phyloP scores from a whole-genome alignment of 2,888 invertebrate genomes.

The Lapara coniferarum region DNA sequence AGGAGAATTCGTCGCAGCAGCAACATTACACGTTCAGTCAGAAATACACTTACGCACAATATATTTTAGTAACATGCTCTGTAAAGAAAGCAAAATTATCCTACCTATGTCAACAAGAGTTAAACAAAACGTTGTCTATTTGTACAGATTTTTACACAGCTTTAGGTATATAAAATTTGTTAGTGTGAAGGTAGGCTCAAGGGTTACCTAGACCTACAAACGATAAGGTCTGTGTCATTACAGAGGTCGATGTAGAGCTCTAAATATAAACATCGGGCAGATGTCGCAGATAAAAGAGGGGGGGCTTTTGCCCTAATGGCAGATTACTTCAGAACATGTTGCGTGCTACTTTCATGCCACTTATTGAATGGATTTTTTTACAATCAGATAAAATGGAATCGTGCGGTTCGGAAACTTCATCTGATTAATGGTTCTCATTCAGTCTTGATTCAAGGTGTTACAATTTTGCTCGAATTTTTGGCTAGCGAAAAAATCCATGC shows the following conservation, averaged over 20 bases:
- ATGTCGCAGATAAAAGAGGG: slow-evolving; percentile 77
- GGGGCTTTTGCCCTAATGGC: slow-evolving; percentile 79
- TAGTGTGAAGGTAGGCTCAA: slow-evolving; percentile 43
- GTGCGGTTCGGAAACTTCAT: slow-evolving; percentile 35
- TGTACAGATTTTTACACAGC: not conserved
- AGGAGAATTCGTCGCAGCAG: too few relatives aligned
- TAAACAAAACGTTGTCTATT: not conserved
- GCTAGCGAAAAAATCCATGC: not conserved
- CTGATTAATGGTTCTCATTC: slow-evolving; percentile 28
- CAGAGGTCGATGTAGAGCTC: slow-evolving; percentile 79
- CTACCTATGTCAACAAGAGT: not conserved
- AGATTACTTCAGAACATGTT: slow-evolving; percentile 74
- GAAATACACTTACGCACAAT: too few relatives aligned
- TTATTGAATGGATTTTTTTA: slow-evolving; percentile 64
- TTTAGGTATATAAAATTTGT: slow-evolving; percentile 59
- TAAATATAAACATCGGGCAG: slow-evolving; percentile 82
- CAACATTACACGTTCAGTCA: too few relatives aligned
- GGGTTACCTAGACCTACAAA: slow-evolving; percentile 77
- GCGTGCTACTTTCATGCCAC: slow-evolving; percentile 54
- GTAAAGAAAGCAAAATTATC: too few relatives aligned
- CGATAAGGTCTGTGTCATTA: slow-evolving; percentile 78
- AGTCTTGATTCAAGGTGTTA: slow-evolving; percentile 26
- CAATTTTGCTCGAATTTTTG: not conserved
- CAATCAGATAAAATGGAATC: slow-evolving; percentile 48
- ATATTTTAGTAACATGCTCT: too few relatives aligned